Base-by-base conservation (phyloP, 2,113 vertebrate species). In the Erinaceus europaeus region DNA sequence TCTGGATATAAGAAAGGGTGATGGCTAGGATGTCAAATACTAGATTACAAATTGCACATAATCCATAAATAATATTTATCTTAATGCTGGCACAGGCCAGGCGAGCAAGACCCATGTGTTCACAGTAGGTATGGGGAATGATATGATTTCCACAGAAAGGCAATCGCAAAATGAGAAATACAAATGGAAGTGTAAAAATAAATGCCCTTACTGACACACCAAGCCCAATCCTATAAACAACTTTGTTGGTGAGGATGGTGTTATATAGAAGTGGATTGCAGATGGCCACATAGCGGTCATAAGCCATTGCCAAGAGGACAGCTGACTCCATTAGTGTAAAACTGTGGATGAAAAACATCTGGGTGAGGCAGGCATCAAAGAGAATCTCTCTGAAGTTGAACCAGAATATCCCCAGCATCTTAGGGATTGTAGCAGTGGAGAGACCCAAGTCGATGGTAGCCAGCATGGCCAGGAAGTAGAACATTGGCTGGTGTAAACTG, bases 281-380 rank as follows among this genome's bases (percentile, higher is more conserved):
- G 50, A 96, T 96, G 32, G 95, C 95, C 32, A 95, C 84, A 0
- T 92, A 93, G 34, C 92, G 76, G 46, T 96, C 93, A 53, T 93
- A 94, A 42, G 93, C 94, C 95, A 94, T 96, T 3, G 94, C 91
- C 44, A 94, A 44, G 8, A 95, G 87, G 7, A 93, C 74, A 9
- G 91, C 44, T 38, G 95, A 94, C 40, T 96, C 94, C 76, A 91
- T 88, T 8, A 80, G 50, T 5, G 87, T 90, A 42, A 93, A 93
- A 5, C 84, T 93, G 38, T 95, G 93, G 10, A 94, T 93, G 79
- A 90, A 95, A 78, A 94, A 90, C 89, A 93, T 95, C 61, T 95
- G 91, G 5, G 40, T 62, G 12, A 94, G 89, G 34, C 93, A 95
- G 2, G 71, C 71, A 52, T 67, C 75, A 75, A 95, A 94, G 29